phyloP scores from a whole-genome alignment of 1,140 invertebrate species.

The Bradysia coprophila region DNA sequence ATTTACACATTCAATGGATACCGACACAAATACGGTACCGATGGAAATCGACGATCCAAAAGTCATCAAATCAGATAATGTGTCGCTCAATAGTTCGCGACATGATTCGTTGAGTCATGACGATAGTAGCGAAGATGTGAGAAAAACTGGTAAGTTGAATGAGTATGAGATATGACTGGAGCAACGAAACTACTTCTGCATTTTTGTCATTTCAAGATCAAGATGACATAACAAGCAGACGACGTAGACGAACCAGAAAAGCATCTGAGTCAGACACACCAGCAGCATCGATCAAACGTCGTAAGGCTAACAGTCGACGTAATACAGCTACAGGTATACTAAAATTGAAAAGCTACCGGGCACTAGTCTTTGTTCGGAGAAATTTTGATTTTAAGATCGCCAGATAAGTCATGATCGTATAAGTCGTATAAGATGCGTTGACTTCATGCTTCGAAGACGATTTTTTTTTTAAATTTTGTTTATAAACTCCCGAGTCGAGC shows the following conservation, averaged over 20 bases:
- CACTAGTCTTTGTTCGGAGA: too few relatives aligned
- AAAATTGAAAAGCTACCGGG: too few relatives aligned
- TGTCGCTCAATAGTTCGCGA: constrained; percentile 13
- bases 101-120: constrained; percentile 20
- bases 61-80: background rate
- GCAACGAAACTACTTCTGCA: background rate
- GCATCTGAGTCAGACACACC: constrained; percentile 19
- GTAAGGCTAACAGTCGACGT: constrained; percentile 11
- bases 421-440: too few relatives aligned
- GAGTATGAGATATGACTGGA: background rate
- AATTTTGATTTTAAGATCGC: constrained; percentile 4
- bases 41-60: background rate
- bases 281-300: constrained; percentile 7
- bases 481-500: background rate
- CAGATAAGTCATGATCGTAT: too few relatives aligned
- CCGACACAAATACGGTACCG: constrained; percentile 3
- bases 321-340: constrained; percentile 12
- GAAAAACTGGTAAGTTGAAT: constrained; percentile 7
- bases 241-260: constrained; percentile 28
- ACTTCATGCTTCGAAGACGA: too few relatives aligned
- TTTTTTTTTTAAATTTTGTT: too few relatives aligned
- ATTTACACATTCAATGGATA: constrained; percentile 11
- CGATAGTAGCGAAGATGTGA: constrained; percentile 18
- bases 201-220: constrained; percentile 4
- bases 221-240: constrained; percentile 22